phyloP scores from a whole-genome alignment of 2,888 invertebrate species.

The Tyria jacobaeae region DNA sequence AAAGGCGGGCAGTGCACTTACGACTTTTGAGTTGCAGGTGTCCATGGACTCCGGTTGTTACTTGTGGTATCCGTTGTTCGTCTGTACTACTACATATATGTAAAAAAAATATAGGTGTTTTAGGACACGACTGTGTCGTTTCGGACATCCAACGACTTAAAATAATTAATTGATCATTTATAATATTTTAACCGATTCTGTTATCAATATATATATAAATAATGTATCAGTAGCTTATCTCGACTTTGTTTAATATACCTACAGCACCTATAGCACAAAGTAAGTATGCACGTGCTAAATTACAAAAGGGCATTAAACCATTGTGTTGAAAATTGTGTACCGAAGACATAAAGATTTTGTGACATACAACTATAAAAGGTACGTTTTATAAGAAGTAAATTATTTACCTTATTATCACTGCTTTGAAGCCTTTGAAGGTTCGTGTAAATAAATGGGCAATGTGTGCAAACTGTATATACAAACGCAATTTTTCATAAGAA shows the following conservation, averaged over 20 bases:
- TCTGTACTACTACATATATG: too few relatives aligned
- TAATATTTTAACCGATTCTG: too few relatives aligned
- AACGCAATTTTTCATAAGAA: conserved; percentile 33
- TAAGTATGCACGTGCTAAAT: conserved; percentile 58
- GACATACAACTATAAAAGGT: conserved; percentile 19
- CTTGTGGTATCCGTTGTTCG: too few relatives aligned
- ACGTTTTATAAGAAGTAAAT: conserved; percentile 2
- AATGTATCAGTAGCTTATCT: not conserved
- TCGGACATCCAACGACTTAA: too few relatives aligned
- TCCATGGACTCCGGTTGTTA: too few relatives aligned
- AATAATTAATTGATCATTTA: too few relatives aligned
- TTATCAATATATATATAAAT: too few relatives aligned
- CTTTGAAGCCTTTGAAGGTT: conserved; percentile 27
- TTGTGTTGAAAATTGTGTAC: conserved; percentile 35
- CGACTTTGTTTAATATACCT: conserved; percentile 5
- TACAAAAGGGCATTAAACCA: conserved; percentile 64
- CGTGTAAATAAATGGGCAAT: conserved; percentile 25
- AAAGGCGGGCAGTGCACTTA: too few relatives aligned
- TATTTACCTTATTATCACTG: conserved; percentile 35
- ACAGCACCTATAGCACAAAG: conserved; percentile 31
- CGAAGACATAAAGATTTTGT: not conserved
- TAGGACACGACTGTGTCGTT: too few relatives aligned
- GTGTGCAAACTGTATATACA: conserved; percentile 32
- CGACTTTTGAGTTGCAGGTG: too few relatives aligned
- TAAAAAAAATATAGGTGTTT: too few relatives aligned